Percentiles rank a stretch among this genome's conserved stretches.
These are phyloP conservation scores for Arbacia lixula DNA, from an alignment of 53 echinoderm and acorn worm species.

Conservation along the genomic window DNA sequence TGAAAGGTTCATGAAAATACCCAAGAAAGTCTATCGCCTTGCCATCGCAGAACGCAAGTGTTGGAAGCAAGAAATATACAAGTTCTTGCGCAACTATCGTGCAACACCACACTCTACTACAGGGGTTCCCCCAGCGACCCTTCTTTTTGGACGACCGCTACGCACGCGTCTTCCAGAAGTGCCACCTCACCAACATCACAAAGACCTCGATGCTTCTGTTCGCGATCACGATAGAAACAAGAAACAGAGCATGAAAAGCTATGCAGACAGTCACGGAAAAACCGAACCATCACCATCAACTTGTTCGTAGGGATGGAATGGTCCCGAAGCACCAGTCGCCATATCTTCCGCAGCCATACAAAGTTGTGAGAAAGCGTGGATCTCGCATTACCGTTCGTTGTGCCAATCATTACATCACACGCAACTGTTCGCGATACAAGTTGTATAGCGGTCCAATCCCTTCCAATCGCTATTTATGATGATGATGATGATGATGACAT, in stretches of 20 bases:
- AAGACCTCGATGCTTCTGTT: slow-evolving; percentile 35
- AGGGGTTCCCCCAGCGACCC: slow-evolving; percentile 60
- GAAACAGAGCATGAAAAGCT: slow-evolving; percentile 57
- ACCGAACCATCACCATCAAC: slow-evolving; percentile 12
- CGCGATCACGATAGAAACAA: slow-evolving; percentile 17
- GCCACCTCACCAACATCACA: not conserved
- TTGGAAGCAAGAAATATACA: slow-evolving; percentile 66
- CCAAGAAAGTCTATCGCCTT: slow-evolving; percentile 63
- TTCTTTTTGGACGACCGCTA: slow-evolving; percentile 63
- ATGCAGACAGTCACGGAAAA: slow-evolving; percentile 44
- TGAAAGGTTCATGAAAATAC: slow-evolving; percentile 66
- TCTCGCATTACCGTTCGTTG: slow-evolving; percentile 9
- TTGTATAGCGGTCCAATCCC: slow-evolving; percentile 16
- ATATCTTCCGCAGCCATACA: slow-evolving; percentile 62
- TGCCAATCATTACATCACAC: slow-evolving; percentile 11
- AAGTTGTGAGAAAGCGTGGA: slow-evolving; percentile 25
- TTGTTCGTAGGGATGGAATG: slow-evolving; percentile 57
- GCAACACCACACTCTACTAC: slow-evolving; percentile 75
- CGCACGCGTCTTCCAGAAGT: too few species aligned
- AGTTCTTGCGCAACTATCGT: slow-evolving; percentile 66
- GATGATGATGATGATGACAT: slow-evolving; percentile 32
- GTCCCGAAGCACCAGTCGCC: slow-evolving; percentile 54
- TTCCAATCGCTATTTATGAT: slow-evolving; percentile 18
- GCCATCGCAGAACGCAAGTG: slow-evolving; percentile 50
- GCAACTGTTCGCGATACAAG: slow-evolving; percentile 22